Conservation (phyloP, 2,113 vertebrate genomes). For the Procavia capensis region DNA sequence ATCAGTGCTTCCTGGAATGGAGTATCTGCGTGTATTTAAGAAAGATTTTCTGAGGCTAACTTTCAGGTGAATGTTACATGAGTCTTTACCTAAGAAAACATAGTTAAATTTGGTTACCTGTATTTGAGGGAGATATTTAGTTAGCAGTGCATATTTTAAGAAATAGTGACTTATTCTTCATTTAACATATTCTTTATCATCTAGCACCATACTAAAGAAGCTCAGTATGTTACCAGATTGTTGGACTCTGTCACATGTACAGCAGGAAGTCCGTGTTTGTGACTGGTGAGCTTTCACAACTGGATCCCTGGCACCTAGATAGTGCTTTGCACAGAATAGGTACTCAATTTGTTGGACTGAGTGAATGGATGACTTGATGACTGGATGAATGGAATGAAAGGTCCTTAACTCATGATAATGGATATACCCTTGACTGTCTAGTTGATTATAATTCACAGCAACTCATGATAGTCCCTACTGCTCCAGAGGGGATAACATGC, state of each 20-base stretch:
- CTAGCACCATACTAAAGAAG: neutral
- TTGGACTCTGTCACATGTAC: neutral
- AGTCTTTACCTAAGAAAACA: conserved; percentile 8
- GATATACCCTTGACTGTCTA: too few relatives aligned
- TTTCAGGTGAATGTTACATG: neutral
- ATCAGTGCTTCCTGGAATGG: neutral
- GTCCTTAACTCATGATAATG: neutral
- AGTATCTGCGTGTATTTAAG: neutral
- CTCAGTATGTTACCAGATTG: neutral
- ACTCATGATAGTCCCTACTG: neutral
- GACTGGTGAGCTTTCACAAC: neutral
- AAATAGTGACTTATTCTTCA: neutral
- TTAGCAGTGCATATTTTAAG: neutral
- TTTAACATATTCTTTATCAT: conserved; percentile 12
- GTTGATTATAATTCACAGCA: too few relatives aligned
- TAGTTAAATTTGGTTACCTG: neutral
- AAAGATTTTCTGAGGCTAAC: neutral
- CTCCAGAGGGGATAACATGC: neutral
- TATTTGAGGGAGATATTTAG: neutral
- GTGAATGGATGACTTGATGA: neutral
- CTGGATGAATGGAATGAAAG: neutral
- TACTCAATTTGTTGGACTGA: neutral
- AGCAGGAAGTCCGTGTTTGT: neutral
- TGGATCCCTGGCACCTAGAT: neutral
- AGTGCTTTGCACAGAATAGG: neutral